Evolutionary conservation across 2,888 invertebrate genomes (phyloP).

Genomic region (Spialia ferax): DNA sequence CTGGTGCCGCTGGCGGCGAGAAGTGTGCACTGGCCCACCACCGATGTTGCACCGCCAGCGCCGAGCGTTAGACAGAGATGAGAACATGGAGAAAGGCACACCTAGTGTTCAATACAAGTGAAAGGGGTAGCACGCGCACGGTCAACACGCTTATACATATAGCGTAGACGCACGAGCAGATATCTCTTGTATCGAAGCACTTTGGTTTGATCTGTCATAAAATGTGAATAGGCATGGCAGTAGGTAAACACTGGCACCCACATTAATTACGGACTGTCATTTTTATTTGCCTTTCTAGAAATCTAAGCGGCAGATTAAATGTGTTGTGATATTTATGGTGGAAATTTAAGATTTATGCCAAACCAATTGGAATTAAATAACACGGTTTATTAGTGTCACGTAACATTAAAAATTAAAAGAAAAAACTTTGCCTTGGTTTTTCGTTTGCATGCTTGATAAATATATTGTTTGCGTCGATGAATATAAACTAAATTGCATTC

Average conservation of each 20-base stretch:
- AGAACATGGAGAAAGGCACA: constrained; percentile 82
- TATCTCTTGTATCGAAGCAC: constrained; percentile 55
- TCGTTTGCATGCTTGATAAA: not conserved
- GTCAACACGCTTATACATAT: constrained; percentile 70
- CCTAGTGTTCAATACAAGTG: constrained; percentile 78
- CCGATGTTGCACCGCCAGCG: constrained; percentile 64
- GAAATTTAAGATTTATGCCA: not conserved
- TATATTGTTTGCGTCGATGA: not conserved
- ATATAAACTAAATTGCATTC: constrained; percentile 54
- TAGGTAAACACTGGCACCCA: constrained; percentile 47
- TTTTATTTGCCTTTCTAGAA: constrained; percentile 27
- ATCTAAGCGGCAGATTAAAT: not conserved
- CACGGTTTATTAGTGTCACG: not conserved
- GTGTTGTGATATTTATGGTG: not conserved
- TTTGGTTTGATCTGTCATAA: constrained; percentile 42
- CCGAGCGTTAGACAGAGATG: constrained; percentile 79
- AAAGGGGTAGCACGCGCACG: constrained; percentile 82
- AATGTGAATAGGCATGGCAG: constrained; percentile 49
- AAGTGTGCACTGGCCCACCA: constrained; percentile 72
- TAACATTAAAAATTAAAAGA: not conserved
- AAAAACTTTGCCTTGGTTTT: not conserved
- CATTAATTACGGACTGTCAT: constrained; percentile 8
- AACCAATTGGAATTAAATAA: not conserved
- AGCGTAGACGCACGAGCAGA: constrained; percentile 58
- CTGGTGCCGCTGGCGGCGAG: constrained; percentile 71